A percentile compares a stretch with the other conserved stretches of the same genome.
These are phyloP conservation scores for Melitaea athalia DNA, from an alignment of 2,888 invertebrate genomes.

Conservation along the genomic window DNA sequence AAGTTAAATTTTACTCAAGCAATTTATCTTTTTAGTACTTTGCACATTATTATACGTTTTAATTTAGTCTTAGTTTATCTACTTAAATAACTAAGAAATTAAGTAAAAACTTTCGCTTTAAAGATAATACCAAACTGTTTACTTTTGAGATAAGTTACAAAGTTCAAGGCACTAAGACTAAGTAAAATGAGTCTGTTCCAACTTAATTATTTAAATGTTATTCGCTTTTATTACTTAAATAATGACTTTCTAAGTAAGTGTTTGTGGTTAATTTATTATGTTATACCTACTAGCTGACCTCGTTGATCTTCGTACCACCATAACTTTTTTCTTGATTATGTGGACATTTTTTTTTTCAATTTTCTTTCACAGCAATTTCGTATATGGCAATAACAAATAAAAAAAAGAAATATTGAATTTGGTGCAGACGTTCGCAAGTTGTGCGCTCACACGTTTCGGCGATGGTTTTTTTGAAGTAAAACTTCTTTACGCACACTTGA, in stretches of 20 bases:
- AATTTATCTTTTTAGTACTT: neutral
- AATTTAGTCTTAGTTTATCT: slow-evolving; percentile 2
- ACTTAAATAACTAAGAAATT: neutral
- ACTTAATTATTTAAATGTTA: slow-evolving; percentile 1
- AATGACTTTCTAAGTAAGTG: neutral
- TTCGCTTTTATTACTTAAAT: neutral
- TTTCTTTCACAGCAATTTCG: too few species aligned
- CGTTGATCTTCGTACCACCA: too few species aligned
- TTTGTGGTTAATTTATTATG: neutral
- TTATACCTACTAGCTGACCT: neutral
- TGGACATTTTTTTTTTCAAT: too few species aligned
- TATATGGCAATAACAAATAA: too few species aligned
- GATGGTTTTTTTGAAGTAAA: too few species aligned
- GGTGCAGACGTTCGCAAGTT: too few species aligned
- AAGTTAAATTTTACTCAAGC: neutral
- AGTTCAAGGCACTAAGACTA: neutral
- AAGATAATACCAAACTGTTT: slow-evolving; percentile 9
- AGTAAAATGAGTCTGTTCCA: neutral
- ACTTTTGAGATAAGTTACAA: neutral
- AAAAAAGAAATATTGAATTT: too few species aligned
- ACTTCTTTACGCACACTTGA: too few species aligned
- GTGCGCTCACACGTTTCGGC: too few species aligned
- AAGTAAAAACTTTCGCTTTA: neutral
- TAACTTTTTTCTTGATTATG: too few species aligned
- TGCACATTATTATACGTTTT: slow-evolving; percentile 2